Percentiles rank a stretch among this genome's conserved stretches.
Conservation (phyloP, 2,888 invertebrate genomes). For the Agapetus fuscipes region DNA sequence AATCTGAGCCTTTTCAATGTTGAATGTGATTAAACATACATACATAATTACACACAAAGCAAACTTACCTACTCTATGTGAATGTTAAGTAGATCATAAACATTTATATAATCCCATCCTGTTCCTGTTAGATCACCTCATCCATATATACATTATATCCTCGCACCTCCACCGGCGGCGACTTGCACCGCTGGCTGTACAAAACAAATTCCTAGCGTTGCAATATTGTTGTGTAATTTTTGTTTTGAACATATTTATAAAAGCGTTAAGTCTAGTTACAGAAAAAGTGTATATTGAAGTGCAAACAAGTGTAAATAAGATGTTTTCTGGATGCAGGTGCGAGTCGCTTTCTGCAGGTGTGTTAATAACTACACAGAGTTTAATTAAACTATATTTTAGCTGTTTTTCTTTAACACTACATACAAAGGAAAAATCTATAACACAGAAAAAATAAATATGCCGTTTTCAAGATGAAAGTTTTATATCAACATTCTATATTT, state of each 20-base stretch:
- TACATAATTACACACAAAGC: slow-evolving; percentile 10
- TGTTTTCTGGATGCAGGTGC: too few species aligned
- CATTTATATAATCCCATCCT: slow-evolving; percentile 6
- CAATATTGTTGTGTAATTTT: too few species aligned
- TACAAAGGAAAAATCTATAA: slow-evolving; percentile 20
- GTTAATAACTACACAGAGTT: too few species aligned
- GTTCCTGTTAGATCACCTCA: slow-evolving; percentile 1
- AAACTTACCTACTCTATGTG: slow-evolving; percentile 13
- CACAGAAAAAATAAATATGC: slow-evolving; percentile 13
- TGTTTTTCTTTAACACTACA: slow-evolving; percentile 15
- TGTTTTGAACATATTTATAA: too few species aligned
- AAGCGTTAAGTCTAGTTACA: too few species aligned
- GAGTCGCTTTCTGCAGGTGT: too few species aligned
- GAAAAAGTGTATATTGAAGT: too few species aligned
- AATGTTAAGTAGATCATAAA: slow-evolving; percentile 14
- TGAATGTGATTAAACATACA: slow-evolving; percentile 16
- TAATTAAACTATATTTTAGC: slow-evolving; percentile 16
- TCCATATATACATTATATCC: neutral
- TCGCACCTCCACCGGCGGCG: too few species aligned
- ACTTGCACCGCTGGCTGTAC: too few species aligned
- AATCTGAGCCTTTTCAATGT: slow-evolving; percentile 16
- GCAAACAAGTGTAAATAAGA: too few species aligned
- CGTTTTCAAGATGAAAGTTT: slow-evolving; percentile 19
- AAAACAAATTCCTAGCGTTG: too few species aligned
- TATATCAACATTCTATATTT: slow-evolving; percentile 9